Evolutionary conservation across 2,113 vertebrate genomes (phyloP), one percentile per base, ranked within the genome.

Genomic region (Nothocercus julius): DNA sequence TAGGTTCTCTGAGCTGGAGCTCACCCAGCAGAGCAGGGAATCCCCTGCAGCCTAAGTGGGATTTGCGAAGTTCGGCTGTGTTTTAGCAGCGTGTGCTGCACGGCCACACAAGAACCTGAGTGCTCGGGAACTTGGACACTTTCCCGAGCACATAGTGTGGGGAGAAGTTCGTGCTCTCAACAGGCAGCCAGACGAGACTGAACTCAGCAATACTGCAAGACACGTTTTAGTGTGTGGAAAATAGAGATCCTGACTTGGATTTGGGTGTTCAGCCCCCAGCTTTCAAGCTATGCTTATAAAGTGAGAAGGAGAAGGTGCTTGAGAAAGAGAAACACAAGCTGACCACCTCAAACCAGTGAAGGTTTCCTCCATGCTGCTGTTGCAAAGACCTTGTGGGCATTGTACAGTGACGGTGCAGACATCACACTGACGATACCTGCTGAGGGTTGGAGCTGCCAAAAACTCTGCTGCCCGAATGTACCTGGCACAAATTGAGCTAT

Each of bases 341-440:
- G 28, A 18, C 27, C 14, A 12, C 34, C 14, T 44, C 18, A 64
- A 59, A 28, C 7, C 18, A 1, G 0, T 15, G 17, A 14, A 54
- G 9, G 6, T 63, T 34, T 84, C 8, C 25, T 54, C n/a, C 38
- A 32, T 11, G 5, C 47, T 80, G 30, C 51, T 54, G 8, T 22
- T 24, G 38, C 56, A 70, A 24, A 61, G 44, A 4, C 0, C 1
- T 13, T 34, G 15, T 6, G 22, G 30, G 21, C 0, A 0, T 7
- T 20, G 7, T 10, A 10, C 24, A 44, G 53, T 53, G 21, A 5
- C 0, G 1, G 22, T 22, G 11, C 49, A 22, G 49, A 10, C 45
- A 47, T 9, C 19, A 9, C 51, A 53, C 1, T 12, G 27, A 22
- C 32, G 40, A 49, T 44, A 53, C 40, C 53, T 68, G 22, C 9